These are phyloP conservation scores for Pimpla rufipes DNA, from an alignment of 2,888 invertebrate species.

Conservation along the genomic window DNA sequence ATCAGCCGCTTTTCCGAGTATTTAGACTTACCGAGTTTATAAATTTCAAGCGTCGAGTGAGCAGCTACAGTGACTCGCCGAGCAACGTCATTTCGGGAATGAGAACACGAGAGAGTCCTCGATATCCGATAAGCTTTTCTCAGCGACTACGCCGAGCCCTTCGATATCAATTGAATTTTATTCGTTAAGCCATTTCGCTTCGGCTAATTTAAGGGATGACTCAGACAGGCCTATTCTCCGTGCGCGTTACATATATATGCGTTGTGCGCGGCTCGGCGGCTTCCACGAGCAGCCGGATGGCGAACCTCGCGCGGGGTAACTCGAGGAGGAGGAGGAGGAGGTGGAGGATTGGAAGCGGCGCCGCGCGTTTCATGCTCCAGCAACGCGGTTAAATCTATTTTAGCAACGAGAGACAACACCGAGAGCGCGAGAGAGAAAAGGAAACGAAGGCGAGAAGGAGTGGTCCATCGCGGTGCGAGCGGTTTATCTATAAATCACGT, in stretches of 20 bases:
- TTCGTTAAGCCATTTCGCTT: conserved; percentile 50
- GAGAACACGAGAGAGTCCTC: background rate
- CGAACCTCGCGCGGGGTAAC: conserved; percentile 58
- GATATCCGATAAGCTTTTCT: background rate
- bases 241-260: conserved; percentile 26
- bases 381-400: conserved; percentile 68
- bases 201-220: conserved; percentile 68
- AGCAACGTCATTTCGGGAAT: no score
- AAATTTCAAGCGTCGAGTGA: background rate
- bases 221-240: conserved; percentile 57
- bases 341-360: conserved; percentile 62
- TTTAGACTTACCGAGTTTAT: no score
- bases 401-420: conserved; percentile 48
- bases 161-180: conserved; percentile 65
- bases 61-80: no score
- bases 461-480: conserved; percentile 48
- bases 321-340: conserved; percentile 55
- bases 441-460: conserved; percentile 40
- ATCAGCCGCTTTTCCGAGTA: no score
- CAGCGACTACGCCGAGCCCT: conserved; percentile 33
- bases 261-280: conserved; percentile 16
- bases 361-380: conserved; percentile 60
- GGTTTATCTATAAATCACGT: conserved; percentile 66
- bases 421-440: conserved; percentile 26
- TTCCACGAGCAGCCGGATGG: conserved; percentile 56